These are phyloP conservation scores for Neolamprologus longior DNA, from an alignment of 2,113 vertebrate genomes.

Conservation along the genomic window DNA sequence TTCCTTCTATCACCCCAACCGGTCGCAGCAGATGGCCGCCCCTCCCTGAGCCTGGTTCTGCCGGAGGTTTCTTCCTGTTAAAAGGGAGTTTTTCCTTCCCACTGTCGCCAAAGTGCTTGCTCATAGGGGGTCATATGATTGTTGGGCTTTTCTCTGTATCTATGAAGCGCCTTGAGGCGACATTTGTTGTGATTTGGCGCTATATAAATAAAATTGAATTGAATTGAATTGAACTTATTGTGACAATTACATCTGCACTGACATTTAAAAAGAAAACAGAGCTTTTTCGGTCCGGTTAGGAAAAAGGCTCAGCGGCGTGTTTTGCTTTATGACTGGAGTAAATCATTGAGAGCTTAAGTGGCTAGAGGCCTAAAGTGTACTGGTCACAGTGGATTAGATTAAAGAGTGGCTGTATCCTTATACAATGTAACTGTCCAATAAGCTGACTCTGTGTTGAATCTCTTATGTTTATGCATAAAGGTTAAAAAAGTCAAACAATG, in stretches of 20 bases:
- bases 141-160: too few relatives aligned
- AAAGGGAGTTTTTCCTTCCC: too few relatives aligned
- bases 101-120: too few relatives aligned
- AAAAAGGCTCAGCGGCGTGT: background rate
- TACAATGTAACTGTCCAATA: background rate
- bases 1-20: too few relatives aligned
- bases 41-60: too few relatives aligned
- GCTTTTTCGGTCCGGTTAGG: background rate
- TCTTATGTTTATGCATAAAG: background rate
- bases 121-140: too few relatives aligned
- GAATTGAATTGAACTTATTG: too few relatives aligned
- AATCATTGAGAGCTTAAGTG: background rate
- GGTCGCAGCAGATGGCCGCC: too few relatives aligned
- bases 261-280: background rate
- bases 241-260: background rate
- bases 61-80: too few relatives aligned
- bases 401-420: background rate
- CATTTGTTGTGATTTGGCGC: too few relatives aligned
- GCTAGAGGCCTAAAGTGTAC: background rate
- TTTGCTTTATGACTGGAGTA: conserved; percentile 11
- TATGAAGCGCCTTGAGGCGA: too few relatives aligned
- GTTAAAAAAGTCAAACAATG: background rate
- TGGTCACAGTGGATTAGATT: background rate
- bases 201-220: too few relatives aligned
- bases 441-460: background rate